Evolutionary conservation across 2,797 vertebrate species (phyloP), one percentile per base, ranked within the genome.

Genomic region (Chrysocyon brachyurus): DNA sequence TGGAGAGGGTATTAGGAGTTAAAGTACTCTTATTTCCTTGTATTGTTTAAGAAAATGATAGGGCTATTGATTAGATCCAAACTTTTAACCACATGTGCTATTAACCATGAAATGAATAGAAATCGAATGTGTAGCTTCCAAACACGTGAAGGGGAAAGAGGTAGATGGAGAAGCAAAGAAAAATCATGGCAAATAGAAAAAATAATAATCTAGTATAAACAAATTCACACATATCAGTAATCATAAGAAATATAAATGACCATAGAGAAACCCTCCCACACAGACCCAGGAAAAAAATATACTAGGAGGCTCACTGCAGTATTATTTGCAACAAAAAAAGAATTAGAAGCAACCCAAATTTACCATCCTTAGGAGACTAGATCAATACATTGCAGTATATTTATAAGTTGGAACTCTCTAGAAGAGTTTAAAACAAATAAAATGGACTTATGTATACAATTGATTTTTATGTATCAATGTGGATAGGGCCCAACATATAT

Each of bases 71-170:
- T 88, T 79, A 36, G 72, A 81, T 87, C 31, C 31, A 92, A 87
- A n/a, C 54, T 81, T 94, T 87, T 66, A 57, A 78, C 72, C 70
- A 28, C 28, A 17, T 33, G 22, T 70, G 75, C 56, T 61, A 92
- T 94, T 96, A 96, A 91, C 63, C 63, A 66, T 19, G 26, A 59
- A 93, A 72, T 68, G 66, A 96, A 57, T 72, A 92, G 87, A 85
- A 87, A 90, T 77, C 2, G 0, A 94, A 95, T 85, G 49, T 81
- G 75, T 91, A 77, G 90, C 70, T 93, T 95, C 63, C 63, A 64
- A 96, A 33, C 49, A 90, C 52, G 24, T n/a, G n/a, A 66, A n/a
- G 26, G 16, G 31, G 10, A 46, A 68, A 86, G 21, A 81, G 46
- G 28, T 21, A 12, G 21, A 28, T 57, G 54, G 70, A 90, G 46